Evolutionary conservation across 2,797 vertebrate species (phyloP).

Genomic region (Centroberyx gerrardi): DNA sequence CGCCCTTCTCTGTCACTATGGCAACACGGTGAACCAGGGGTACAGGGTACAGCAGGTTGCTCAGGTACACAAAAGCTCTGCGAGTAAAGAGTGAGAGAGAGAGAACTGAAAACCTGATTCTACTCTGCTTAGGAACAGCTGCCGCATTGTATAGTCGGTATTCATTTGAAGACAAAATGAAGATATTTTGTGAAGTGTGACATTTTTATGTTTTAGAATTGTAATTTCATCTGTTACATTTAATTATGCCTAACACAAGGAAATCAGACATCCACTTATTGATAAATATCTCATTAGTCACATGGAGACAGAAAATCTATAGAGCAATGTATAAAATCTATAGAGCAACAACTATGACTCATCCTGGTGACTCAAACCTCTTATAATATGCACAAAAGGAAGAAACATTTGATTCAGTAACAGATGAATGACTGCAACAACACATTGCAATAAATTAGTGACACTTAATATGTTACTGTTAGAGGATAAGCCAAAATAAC

Average conservation of each 20-base stretch:
- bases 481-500: constrained; percentile 31
- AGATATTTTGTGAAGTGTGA: background rate
- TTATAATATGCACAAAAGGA: constrained; percentile 23
- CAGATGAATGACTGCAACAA: constrained; percentile 37
- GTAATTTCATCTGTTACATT: constrained; percentile 1
- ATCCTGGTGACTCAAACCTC: constrained; percentile 21
- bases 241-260: constrained; percentile 9
- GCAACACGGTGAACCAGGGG: constrained; percentile 97
- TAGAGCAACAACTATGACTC: background rate
- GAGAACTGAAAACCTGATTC: constrained; percentile 40
- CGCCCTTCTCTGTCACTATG: constrained; percentile 97
- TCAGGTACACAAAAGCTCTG: constrained; percentile 99
- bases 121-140: constrained; percentile 35
- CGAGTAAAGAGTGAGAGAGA: constrained; percentile 22
- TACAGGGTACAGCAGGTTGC: constrained; percentile 97
- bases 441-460: constrained; percentile 58
- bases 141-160: background rate
- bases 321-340: no score
- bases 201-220: constrained; percentile 3
- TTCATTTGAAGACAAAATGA: background rate
- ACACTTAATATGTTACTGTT: constrained; percentile 34
- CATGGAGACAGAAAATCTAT: no score
- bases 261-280: background rate
- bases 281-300: background rate
- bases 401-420: constrained; percentile 31